phyloP scores from a whole-genome alignment of 2,888 invertebrate genomes.

The Pomacea canaliculata region DNA sequence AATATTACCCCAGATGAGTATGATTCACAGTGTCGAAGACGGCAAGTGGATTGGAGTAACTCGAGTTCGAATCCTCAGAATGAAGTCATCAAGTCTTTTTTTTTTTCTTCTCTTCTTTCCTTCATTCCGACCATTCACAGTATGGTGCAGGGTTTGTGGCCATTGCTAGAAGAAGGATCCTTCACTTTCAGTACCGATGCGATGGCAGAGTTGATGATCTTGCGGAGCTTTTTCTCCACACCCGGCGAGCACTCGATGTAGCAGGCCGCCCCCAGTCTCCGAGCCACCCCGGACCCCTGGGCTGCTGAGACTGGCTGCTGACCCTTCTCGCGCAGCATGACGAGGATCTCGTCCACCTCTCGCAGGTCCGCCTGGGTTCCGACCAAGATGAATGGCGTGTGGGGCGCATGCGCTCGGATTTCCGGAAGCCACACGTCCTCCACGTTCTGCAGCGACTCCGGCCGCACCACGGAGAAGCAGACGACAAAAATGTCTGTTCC shows the following conservation, averaged over 20 bases:
- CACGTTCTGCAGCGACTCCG: constrained; percentile 48
- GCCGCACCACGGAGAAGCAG: constrained; percentile 57
- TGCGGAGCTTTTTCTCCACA: constrained; percentile 51
- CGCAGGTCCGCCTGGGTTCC: constrained; percentile 56
- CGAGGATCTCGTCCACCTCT: constrained; percentile 40
- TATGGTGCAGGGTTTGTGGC: background rate
- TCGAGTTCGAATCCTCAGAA: too few relatives aligned
- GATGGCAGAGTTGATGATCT: constrained; percentile 54
- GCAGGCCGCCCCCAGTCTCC: constrained; percentile 50
- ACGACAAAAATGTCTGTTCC: constrained; percentile 56
- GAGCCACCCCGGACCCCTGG: constrained; percentile 43
- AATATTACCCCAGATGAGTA: too few relatives aligned
- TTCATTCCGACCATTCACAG: background rate
- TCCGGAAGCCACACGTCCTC: constrained; percentile 54
- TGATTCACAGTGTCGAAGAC: too few relatives aligned
- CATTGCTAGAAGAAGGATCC: background rate
- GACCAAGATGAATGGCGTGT: constrained; percentile 53
- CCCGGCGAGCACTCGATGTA: constrained; percentile 56
- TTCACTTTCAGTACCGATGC: constrained; percentile 45
- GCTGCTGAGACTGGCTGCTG: constrained; percentile 41
- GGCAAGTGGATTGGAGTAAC: too few relatives aligned
- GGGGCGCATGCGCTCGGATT: constrained; percentile 44
- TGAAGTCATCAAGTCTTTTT: too few relatives aligned
- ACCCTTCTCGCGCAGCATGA: constrained; percentile 39
- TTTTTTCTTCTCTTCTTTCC: too few relatives aligned